Conservation (phyloP, 1,140 invertebrate species). For the Leptinotarsa undecemlineata region DNA sequence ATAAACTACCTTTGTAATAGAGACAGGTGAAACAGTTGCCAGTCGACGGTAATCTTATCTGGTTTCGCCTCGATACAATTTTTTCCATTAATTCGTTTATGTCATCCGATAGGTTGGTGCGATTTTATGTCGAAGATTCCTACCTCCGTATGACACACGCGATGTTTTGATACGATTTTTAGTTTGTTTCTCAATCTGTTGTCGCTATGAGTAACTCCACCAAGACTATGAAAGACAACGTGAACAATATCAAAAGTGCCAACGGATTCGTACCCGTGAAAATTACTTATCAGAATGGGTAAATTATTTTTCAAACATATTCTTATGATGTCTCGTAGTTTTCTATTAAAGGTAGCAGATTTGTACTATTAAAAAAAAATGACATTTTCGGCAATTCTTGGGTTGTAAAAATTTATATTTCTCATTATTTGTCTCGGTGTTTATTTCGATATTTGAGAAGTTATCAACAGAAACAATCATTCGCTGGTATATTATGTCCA, state of each 20-base stretch:
- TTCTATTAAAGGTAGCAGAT: too few species aligned
- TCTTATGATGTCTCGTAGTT: too few species aligned
- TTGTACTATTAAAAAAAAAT: too few species aligned
- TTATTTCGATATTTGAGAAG: too few species aligned
- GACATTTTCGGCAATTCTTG: too few species aligned
- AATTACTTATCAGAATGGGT: conserved; percentile 28
- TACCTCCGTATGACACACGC: background rate
- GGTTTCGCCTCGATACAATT: background rate
- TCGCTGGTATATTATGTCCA: too few species aligned
- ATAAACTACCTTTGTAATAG: conserved; percentile 26
- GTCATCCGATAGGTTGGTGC: background rate
- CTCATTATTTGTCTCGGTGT: too few species aligned
- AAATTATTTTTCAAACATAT: background rate
- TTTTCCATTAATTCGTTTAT: background rate
- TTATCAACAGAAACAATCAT: too few species aligned
- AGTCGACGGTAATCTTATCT: conserved; percentile 9
- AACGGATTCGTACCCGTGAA: conserved; percentile 27
- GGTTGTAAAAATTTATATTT: too few species aligned
- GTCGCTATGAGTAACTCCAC: conserved; percentile 25
- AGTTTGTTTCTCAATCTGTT: background rate
- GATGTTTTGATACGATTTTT: background rate
- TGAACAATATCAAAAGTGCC: conserved; percentile 30
- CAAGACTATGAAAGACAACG: conserved; percentile 28
- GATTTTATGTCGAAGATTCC: background rate
- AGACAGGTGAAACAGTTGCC: conserved; percentile 26